Evolutionary conservation across 2,797 vertebrate genomes (phyloP), one percentile per base, ranked within the genome.

Genomic region (Phylloscopus collybita): DNA sequence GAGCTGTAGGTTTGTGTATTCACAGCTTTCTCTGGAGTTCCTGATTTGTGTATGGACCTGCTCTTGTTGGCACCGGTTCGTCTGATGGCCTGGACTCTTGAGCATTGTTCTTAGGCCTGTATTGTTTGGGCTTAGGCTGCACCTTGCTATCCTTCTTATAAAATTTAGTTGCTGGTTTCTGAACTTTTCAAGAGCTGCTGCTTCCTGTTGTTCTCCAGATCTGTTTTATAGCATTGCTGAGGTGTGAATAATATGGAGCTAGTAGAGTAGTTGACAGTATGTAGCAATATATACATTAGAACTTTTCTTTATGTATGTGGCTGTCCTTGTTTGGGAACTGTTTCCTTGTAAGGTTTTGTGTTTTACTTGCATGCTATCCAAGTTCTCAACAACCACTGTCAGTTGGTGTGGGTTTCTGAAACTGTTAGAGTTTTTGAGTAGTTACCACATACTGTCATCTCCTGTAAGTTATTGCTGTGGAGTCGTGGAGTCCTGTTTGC

Each of bases 21-120:
- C 0, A 4, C 11, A 6, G 21, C 0, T 2, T 0, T 14, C 2
- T 26, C 13, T 65, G 13, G 10, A 3, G 13, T 25, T 54, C 5
- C 11, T 36, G 21, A 0, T 15, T 42, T 13, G 8, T 25, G 4
- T 16, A 1, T 66, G 7, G 10, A 14, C 2, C 6, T 62, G 29
- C 0, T 2, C 8, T 13, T 6, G 5, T 56, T 30, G 20, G 19
- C 3, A 14, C 7, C 21, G 6, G 42, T 7, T 83, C 87, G 15
- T 4, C 2, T 19, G 1, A 3, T 8, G 25, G 9, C 2, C 4
- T 66, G 51, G 22, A 1, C 3, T 76, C 3, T 4, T 72, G 27
- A 23, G 1, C 26, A 0, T 32, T 51, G 9, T 45, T 73, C 16
- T 8, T 80, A 6, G 25, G 5, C 4, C 1, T 51, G 1, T 1